Percentiles rank a stretch among this genome's conserved stretches.
phyloP scores from a whole-genome alignment of 1,140 invertebrate species.

The Aphidius gifuensis region DNA sequence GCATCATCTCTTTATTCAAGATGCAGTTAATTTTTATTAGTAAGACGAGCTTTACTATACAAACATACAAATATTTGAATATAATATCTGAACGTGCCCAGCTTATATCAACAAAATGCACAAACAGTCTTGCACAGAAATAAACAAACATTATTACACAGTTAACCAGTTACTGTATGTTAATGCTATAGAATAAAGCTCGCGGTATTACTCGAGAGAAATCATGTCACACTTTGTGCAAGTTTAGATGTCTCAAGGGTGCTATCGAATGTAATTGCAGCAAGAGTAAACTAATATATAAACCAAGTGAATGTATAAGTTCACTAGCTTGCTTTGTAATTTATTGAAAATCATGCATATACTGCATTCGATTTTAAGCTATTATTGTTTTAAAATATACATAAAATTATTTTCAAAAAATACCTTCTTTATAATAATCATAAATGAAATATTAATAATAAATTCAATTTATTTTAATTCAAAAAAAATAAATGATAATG shows the following conservation, averaged over 20 bases:
- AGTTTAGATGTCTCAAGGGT: slow-evolving; percentile 36
- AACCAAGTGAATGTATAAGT: slow-evolving; percentile 15
- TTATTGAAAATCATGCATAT: background rate
- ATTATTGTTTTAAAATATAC: background rate
- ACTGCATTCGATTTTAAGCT: background rate
- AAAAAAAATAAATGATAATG: too few relatives aligned
- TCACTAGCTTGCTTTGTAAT: background rate
- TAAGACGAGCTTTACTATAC: too few relatives aligned
- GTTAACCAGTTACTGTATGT: background rate
- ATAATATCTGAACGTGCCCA: too few relatives aligned
- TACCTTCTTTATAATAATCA: background rate
- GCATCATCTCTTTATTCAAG: too few relatives aligned
- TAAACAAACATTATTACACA: too few relatives aligned
- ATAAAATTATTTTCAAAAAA: background rate
- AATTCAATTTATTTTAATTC: too few relatives aligned
- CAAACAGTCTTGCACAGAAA: too few relatives aligned
- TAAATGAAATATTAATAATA: background rate
- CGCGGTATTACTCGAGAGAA: slow-evolving; percentile 40
- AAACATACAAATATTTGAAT: too few relatives aligned
- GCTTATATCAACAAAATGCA: too few relatives aligned
- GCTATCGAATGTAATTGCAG: slow-evolving; percentile 41
- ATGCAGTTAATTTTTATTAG: too few relatives aligned
- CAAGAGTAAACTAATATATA: slow-evolving; percentile 41
- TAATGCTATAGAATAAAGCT: slow-evolving; percentile 1
- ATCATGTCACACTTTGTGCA: slow-evolving; percentile 39